A percentile compares a stretch with the other conserved stretches of the same genome.
Evolutionary conservation across 1,140 invertebrate species (phyloP).

Genomic region (Orius insidiosus): DNA sequence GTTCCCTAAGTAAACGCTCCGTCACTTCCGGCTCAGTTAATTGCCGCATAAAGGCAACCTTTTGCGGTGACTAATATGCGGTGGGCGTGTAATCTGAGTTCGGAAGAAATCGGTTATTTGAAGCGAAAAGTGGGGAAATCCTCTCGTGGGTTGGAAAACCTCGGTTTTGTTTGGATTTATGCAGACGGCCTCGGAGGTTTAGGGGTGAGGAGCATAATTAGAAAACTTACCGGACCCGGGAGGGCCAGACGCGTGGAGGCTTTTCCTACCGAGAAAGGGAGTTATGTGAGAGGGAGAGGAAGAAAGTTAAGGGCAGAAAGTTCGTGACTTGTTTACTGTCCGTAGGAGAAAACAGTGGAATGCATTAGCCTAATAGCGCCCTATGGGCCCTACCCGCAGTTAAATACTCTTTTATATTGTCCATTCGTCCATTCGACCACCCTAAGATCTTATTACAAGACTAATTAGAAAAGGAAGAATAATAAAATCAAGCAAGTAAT

Average conservation of each 20-base stretch:
- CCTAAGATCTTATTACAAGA: neutral
- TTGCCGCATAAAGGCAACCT: too few species aligned
- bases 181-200: neutral
- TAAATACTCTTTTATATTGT: slow-evolving; percentile 1
- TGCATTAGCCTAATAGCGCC: slow-evolving; percentile 11
- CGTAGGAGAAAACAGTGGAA: slow-evolving; percentile 3
- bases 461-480: neutral
- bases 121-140: neutral
- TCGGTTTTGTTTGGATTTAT: neutral
- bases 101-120: too few species aligned
- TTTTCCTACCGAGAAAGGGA: neutral
- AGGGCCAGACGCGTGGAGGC: neutral
- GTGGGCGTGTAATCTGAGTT: too few species aligned
- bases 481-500: neutral
- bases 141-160: neutral
- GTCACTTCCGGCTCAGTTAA: too few species aligned
- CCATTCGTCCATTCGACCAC: neutral
- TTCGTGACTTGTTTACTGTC: slow-evolving; percentile 10
- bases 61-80: too few species aligned
- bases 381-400: slow-evolving; percentile 4
- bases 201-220: slow-evolving; percentile 5
- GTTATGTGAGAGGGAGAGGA: neutral
- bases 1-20: too few species aligned
- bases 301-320: slow-evolving; percentile 3
- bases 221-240: slow-evolving; percentile 7